These are phyloP conservation scores for Syrrhaptes paradoxus DNA, from an alignment of 2,113 vertebrate species.

Conservation along the genomic window DNA sequence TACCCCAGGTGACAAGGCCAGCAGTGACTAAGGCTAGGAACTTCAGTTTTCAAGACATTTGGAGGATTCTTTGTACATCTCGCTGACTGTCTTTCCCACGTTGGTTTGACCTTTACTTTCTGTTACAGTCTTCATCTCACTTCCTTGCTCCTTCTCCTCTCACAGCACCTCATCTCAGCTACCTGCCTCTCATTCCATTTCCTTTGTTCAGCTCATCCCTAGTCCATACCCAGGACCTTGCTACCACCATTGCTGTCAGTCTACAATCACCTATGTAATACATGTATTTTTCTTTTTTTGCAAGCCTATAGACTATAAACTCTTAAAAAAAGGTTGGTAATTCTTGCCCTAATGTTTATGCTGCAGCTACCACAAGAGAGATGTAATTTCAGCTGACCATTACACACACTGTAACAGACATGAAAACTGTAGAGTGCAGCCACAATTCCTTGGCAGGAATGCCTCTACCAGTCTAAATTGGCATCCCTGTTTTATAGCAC, in stretches of 20 bases:
- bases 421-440: background rate
- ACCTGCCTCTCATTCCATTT: background rate
- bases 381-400: background rate
- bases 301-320: background rate
- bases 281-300: background rate
- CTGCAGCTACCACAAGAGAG: background rate
- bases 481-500: background rate
- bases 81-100: background rate
- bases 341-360: background rate
- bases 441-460: background rate
- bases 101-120: background rate
- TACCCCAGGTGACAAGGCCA: background rate
- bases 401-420: background rate
- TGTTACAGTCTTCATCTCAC: background rate
- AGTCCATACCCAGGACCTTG: background rate
- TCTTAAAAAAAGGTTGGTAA: background rate
- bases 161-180: background rate
- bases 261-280: background rate
- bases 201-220: background rate
- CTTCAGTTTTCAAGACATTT: background rate
- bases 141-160: background rate
- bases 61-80: background rate
- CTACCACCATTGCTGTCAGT: background rate
- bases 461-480: background rate
- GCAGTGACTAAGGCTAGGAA: background rate